Conservation (phyloP, 2,888 invertebrate genomes). For the Chrysolina haemoptera region DNA sequence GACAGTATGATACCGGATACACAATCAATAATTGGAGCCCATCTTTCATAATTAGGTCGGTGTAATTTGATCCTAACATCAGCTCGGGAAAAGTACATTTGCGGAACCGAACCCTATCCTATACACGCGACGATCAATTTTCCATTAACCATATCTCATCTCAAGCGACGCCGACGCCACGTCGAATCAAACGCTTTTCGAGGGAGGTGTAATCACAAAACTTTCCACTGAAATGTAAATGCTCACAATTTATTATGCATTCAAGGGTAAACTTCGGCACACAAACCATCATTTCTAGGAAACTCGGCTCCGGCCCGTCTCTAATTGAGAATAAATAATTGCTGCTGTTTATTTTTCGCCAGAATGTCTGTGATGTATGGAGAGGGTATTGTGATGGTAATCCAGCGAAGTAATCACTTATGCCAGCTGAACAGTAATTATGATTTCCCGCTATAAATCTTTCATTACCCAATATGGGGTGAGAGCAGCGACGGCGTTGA, state of each 20-base stretch:
- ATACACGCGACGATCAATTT: conserved; percentile 8
- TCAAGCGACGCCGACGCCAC: background rate
- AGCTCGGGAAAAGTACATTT: background rate
- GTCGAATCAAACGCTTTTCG: background rate
- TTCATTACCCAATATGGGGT: background rate
- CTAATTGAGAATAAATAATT: background rate
- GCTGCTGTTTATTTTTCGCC: background rate
- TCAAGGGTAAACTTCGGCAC: background rate
- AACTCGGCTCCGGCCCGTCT: background rate
- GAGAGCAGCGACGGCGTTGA: background rate
- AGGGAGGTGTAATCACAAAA: conserved; percentile 9
- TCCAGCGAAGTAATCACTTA: background rate
- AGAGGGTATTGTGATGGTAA: background rate
- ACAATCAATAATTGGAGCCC: conserved; percentile 8
- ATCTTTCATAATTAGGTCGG: conserved; percentile 15
- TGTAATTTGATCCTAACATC: conserved; percentile 1
- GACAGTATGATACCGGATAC: background rate
- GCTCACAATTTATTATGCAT: conserved; percentile 13
- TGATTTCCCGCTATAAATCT: background rate
- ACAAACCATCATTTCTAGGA: conserved; percentile 3
- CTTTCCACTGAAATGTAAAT: conserved; percentile 17
- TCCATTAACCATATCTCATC: conserved; percentile 16
- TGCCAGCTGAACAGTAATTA: conserved; percentile 1
- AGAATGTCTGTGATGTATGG: conserved; percentile 4
- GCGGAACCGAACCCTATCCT: conserved; percentile 5